Conservation (phyloP, 2,797 vertebrate species). For the Mormyrus hasselquistii region DNA sequence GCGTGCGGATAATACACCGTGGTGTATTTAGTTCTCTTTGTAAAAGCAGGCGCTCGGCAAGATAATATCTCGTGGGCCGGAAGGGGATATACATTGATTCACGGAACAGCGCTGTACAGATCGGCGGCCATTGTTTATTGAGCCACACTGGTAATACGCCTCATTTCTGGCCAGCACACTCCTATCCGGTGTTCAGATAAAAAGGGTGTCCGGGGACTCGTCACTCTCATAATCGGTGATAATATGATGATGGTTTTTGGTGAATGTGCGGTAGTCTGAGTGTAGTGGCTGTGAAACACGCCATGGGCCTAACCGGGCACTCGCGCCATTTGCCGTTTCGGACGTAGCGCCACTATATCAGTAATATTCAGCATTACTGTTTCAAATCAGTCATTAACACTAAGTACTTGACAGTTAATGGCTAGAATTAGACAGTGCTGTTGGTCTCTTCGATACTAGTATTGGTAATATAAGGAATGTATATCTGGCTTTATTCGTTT, state of each 20-base stretch:
- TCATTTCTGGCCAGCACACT: slow-evolving; percentile 2
- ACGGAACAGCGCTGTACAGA: slow-evolving; percentile 8
- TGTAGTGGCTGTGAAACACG: not conserved
- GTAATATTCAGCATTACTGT: not conserved
- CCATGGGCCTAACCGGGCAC: not conserved
- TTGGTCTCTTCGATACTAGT: not conserved
- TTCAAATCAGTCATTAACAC: not conserved
- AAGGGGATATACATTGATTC: not conserved
- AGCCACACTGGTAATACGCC: slow-evolving; percentile 1
- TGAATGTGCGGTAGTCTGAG: not conserved
- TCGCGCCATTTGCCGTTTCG: not conserved
- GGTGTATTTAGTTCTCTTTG: not conserved
- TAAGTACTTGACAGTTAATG: not conserved
- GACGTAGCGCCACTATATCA: not conserved
- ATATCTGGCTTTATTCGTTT: not conserved
- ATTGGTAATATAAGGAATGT: not conserved
- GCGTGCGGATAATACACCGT: not conserved
- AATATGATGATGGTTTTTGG: not conserved
- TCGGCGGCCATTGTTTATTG: slow-evolving; percentile 26
- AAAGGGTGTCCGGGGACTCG: not conserved
- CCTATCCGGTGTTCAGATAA: not conserved
- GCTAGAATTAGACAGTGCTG: not conserved
- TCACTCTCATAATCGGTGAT: not conserved
- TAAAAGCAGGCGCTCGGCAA: not conserved
- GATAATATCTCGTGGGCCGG: not conserved